Evolutionary conservation across 2,888 invertebrate genomes (phyloP).

Genomic region (Temnothorax rugatulus): DNA sequence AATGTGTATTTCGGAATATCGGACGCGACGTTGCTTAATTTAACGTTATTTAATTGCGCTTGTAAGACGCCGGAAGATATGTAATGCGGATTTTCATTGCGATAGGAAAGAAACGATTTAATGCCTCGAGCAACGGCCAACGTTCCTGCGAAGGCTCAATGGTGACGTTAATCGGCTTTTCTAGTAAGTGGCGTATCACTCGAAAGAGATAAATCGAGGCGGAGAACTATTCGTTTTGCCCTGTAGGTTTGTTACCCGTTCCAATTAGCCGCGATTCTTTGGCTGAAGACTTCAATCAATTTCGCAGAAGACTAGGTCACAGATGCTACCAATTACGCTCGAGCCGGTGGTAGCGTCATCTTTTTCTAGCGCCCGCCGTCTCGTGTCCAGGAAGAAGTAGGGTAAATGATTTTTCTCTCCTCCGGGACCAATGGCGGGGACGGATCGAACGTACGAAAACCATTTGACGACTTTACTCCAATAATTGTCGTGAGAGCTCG

Average conservation of each 20-base stretch:
- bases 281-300: constrained; percentile 79
- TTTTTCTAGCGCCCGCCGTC: constrained; percentile 69
- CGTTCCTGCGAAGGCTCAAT: constrained; percentile 41
- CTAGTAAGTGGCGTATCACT: constrained; percentile 55
- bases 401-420: constrained; percentile 76
- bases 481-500: constrained; percentile 75
- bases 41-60: neutral
- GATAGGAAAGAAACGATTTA: constrained; percentile 28
- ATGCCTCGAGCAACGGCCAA: constrained; percentile 36
- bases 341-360: constrained; percentile 76
- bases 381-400: constrained; percentile 68
- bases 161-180: constrained; percentile 57
- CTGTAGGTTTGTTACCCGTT: constrained; percentile 74
- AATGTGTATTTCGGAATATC: constrained; percentile 17
- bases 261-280: constrained; percentile 78
- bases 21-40: neutral
- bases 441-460: constrained; percentile 75
- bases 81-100: constrained; percentile 33
- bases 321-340: constrained; percentile 82
- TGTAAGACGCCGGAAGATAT: constrained; percentile 21
- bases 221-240: constrained; percentile 61
- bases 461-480: constrained; percentile 79
- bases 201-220: constrained; percentile 68
- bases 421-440: constrained; percentile 61
- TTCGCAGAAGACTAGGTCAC: constrained; percentile 80